Percentiles rank a stretch among this genome's conserved stretches.
Conservation (phyloP, 2,888 invertebrate genomes). For the Anodontia alba region DNA sequence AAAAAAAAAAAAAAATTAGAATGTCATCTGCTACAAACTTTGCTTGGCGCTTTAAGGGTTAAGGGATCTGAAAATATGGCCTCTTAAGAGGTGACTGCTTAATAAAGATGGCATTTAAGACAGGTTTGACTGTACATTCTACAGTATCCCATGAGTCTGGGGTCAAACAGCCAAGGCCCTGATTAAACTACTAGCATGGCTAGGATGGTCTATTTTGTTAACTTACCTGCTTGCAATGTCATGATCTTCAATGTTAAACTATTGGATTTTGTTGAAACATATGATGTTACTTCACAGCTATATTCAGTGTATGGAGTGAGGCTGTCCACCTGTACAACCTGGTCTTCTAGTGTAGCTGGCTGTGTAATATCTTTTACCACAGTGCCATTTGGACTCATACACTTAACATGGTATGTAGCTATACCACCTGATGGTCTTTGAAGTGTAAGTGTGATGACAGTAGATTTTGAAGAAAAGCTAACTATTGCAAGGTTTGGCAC, state of each 20-base stretch:
- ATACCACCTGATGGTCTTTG: conserved; percentile 57
- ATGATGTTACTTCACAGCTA: conserved; percentile 61
- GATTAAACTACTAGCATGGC: too few species aligned
- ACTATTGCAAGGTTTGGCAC: conserved; percentile 66
- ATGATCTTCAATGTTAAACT: conserved; percentile 45
- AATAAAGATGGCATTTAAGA: too few species aligned
- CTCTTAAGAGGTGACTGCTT: too few species aligned
- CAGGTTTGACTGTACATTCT: too few species aligned
- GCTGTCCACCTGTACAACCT: conserved; percentile 44
- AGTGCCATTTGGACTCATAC: conserved; percentile 33
- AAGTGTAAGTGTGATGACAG: conserved; percentile 59
- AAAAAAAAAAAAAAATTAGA: too few species aligned
- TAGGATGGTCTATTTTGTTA: too few species aligned
- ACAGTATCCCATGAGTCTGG: too few species aligned
- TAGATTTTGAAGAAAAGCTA: conserved; percentile 39
- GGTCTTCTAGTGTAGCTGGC: conserved; percentile 19
- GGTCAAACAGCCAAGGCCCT: too few species aligned
- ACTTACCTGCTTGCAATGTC: conserved; percentile 66
- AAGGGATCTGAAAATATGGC: too few species aligned
- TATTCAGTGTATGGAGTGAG: conserved; percentile 68
- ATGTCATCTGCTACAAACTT: too few species aligned
- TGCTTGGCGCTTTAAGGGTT: too few species aligned
- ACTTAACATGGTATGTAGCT: conserved; percentile 47
- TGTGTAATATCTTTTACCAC: conserved; percentile 40
- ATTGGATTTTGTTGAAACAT: conserved; percentile 52